phyloP scores from a whole-genome alignment of 2,113 vertebrate species.

The Campylomormyrus tamandua region DNA sequence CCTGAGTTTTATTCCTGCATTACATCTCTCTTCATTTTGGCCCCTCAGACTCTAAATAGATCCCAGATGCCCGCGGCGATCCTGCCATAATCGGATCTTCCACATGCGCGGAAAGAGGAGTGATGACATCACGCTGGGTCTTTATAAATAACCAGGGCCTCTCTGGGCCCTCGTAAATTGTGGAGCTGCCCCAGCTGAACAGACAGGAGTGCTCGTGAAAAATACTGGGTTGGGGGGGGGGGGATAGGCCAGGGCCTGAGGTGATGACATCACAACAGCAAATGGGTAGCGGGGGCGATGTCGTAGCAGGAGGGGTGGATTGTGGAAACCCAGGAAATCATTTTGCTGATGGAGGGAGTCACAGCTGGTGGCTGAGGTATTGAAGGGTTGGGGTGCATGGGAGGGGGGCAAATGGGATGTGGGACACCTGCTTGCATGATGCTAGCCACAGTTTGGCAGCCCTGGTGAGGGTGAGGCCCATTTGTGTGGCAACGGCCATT shows the following conservation, averaged over 20 bases:
- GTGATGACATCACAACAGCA: constrained; percentile 43
- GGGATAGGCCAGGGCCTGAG: background rate
- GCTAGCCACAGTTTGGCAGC: constrained; percentile 2
- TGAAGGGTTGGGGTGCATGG: background rate
- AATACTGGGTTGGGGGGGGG: constrained; percentile 13
- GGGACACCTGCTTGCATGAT: constrained; percentile 4
- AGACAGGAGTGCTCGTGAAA: background rate
- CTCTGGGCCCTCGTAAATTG: constrained; percentile 25
- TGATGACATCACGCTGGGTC: constrained; percentile 51
- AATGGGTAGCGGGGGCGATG: constrained; percentile 39
- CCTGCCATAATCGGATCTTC: constrained; percentile 42
- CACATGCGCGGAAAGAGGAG: constrained; percentile 40
- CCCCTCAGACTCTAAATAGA: constrained; percentile 51
- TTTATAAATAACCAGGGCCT: constrained; percentile 16
- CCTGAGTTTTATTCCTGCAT: constrained; percentile 33
- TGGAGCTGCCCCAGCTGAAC: background rate
- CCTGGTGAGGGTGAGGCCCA: constrained; percentile 23
- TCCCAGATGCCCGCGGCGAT: constrained; percentile 52
- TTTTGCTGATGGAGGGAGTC: background rate
- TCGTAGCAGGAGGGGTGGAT: constrained; percentile 40
- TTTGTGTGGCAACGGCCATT: constrained; percentile 50
- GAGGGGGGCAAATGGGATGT: constrained; percentile 30
- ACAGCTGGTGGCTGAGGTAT: background rate
- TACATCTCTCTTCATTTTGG: constrained; percentile 52
- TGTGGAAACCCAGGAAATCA: constrained; percentile 31